Evolutionary conservation across 2,113 vertebrate species (phyloP), one percentile per base, ranked within the genome.

Genomic region (Clarias batrachus): DNA sequence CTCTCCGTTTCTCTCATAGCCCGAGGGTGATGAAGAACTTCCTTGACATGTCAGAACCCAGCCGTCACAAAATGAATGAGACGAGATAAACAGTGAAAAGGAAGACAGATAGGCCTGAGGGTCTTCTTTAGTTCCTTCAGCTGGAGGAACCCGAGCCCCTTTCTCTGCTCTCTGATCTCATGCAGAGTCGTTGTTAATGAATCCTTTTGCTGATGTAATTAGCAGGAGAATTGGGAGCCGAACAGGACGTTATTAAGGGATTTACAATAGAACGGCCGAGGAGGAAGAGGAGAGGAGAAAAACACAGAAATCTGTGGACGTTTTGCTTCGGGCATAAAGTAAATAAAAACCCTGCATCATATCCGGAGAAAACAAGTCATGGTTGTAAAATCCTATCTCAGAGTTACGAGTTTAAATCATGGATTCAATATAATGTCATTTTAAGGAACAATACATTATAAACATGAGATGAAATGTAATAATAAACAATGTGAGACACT

Each of bases 21-120:
- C 92, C 48, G 90, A 91, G 90, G 86, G 88, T 84, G 80, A 85
- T 86, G 86, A 57, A 19, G 21, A 68, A 59, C 78, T 88, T 80
- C 48, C 84, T 63, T 59, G 33, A n/a, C 76, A 62, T 65, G 65
- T 85, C 83, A 63, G 17, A 52, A 70, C 62, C 30, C 56, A 19
- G 13, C 56, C 25, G 68, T 37, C 54, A 60, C 25, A 57, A 12
- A 60, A 48, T 8, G 23, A 65, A 48, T 10, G 56, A 60, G 16
- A 80, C 4, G 77, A 33, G 77, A 79, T 57, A 30, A 79, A 79
- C 77, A 60, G 56, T 60, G n/a, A 21, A 52, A 68, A 23, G 37
- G 52, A 81, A 41, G 27, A 74, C 37, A 13, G 60, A 56, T 59
- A 30, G 37, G 85, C 54, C 80, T 56, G 57, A 83, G 70, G 78